Conservation (phyloP, 2,888 invertebrate species). For the Aporophyla lueneburgensis region DNA sequence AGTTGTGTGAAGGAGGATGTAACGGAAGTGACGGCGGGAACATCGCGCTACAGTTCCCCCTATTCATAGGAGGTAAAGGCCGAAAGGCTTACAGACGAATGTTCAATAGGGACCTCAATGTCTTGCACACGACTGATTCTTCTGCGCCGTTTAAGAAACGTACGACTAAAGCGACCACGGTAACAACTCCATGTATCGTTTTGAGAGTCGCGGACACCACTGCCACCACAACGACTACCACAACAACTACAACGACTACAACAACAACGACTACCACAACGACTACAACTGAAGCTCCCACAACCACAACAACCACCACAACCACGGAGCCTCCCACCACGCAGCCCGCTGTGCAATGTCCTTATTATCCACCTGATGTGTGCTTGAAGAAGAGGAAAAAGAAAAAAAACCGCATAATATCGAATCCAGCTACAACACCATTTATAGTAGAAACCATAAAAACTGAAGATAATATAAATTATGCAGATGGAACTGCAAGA, state of each 20-base stretch:
- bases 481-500: neutral
- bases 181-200: slow-evolving; percentile 23
- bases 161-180: slow-evolving; percentile 61
- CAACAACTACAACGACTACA: neutral
- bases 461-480: neutral
- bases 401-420: neutral
- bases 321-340: slow-evolving; percentile 5
- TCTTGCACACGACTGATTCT: slow-evolving; percentile 51
- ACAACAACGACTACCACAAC: slow-evolving; percentile 19
- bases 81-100: slow-evolving; percentile 66
- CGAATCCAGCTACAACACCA: neutral
- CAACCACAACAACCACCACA: slow-evolving; percentile 13
- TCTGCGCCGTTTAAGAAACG: slow-evolving; percentile 74
- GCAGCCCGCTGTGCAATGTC: slow-evolving; percentile 31
- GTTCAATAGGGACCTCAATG: slow-evolving; percentile 71
- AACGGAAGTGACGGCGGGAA: slow-evolving; percentile 63
- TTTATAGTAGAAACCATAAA: neutral
- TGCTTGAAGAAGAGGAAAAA: slow-evolving; percentile 42
- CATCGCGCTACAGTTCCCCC: slow-evolving; percentile 78
- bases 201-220: slow-evolving; percentile 26
- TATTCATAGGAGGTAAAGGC: slow-evolving; percentile 76
- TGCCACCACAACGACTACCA: slow-evolving; percentile 3
- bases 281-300: neutral
- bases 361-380: slow-evolving; percentile 27
- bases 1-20: slow-evolving; percentile 78